phyloP scores from a whole-genome alignment of 2,888 invertebrate species.

The Bimastos eiseni region DNA sequence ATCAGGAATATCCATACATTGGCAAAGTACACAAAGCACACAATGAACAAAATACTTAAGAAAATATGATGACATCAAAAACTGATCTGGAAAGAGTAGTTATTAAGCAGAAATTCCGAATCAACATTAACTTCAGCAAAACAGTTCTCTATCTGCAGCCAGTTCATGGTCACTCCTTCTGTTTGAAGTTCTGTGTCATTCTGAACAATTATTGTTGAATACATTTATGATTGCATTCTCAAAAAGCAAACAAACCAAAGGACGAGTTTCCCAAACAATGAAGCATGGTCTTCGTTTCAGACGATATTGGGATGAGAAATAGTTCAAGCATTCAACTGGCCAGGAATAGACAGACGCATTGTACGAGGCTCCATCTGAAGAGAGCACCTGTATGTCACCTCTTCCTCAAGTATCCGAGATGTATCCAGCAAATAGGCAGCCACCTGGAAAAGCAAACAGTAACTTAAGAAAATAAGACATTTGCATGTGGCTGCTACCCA shows the following conservation, averaged over 20 bases:
- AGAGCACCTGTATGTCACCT: constrained; percentile 79
- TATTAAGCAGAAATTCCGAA: background rate
- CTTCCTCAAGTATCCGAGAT: constrained; percentile 74
- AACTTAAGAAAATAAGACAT: background rate
- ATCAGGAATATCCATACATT: background rate
- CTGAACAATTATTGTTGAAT: background rate
- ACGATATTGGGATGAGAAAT: background rate
- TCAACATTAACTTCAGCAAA: background rate
- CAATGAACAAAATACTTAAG: background rate
- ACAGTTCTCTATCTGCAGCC: background rate
- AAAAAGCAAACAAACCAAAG: background rate
- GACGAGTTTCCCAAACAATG: background rate
- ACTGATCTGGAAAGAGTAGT: background rate
- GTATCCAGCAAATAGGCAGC: constrained; percentile 78
- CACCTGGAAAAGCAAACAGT: constrained; percentile 64
- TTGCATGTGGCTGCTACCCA: background rate
- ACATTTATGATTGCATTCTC: background rate
- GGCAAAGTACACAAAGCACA: background rate
- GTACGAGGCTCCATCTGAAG: constrained; percentile 80
- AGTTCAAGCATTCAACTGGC: constrained; percentile 25
- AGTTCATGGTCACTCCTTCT: background rate
- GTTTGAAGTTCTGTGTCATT: background rate
- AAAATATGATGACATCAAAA: background rate
- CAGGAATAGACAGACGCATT: constrained; percentile 46
- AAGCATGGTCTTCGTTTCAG: background rate